Conservation (phyloP, 2,113 vertebrate species). For the Pluvialis apricaria region DNA sequence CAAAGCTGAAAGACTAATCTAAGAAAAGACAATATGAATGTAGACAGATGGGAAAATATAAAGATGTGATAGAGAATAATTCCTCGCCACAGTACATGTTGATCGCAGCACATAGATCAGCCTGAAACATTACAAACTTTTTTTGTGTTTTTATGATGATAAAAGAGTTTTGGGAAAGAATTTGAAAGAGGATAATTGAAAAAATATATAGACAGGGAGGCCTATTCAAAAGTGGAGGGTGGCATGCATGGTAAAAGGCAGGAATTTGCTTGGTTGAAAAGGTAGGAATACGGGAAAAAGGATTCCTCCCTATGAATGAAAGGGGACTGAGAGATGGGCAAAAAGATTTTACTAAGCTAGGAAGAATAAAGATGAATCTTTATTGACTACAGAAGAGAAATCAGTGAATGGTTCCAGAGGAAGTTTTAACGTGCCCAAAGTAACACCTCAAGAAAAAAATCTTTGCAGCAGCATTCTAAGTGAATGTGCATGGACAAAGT, state of each 20-base stretch:
- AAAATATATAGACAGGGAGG: background rate
- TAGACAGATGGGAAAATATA: background rate
- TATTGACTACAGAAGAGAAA: background rate
- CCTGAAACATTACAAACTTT: background rate
- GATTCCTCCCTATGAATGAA: background rate
- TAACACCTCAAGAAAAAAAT: background rate
- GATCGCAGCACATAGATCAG: rapidly evolving
- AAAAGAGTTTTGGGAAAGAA: background rate
- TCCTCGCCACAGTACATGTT: background rate
- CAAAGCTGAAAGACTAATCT: background rate
- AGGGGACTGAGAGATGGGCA: background rate
- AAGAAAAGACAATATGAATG: background rate
- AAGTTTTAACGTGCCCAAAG: background rate
- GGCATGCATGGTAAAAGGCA: background rate
- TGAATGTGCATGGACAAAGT: background rate
- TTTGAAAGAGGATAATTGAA: background rate
- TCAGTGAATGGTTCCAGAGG: background rate
- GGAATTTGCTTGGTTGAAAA: background rate
- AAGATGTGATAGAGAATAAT: background rate
- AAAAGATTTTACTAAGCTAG: background rate
- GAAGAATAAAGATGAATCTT: background rate
- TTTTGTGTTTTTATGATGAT: background rate
- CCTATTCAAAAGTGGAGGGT: background rate
- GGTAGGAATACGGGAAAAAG: background rate
- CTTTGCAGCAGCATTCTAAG: background rate